These are phyloP conservation scores for Agriopis marginaria DNA, from an alignment of 2,888 invertebrate genomes.

Conservation along the genomic window DNA sequence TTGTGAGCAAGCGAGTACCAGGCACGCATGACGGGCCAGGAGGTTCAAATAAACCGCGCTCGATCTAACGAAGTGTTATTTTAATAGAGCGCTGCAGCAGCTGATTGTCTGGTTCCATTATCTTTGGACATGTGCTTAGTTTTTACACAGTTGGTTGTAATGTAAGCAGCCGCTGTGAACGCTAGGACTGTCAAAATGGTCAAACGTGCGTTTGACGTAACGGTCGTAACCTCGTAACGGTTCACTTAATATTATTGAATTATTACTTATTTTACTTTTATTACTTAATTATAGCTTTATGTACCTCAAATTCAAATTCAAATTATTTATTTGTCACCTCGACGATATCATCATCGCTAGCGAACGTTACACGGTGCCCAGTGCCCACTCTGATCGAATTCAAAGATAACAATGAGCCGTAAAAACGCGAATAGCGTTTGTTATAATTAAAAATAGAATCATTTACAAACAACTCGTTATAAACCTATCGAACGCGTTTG, in stretches of 20 bases:
- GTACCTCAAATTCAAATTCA: too few species aligned
- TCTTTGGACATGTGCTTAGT: not conserved
- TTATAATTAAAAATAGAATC: slow-evolving; percentile 48
- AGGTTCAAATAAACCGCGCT: slow-evolving; percentile 77
- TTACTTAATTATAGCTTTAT: not conserved
- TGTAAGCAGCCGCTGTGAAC: slow-evolving; percentile 5
- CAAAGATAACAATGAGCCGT: slow-evolving; percentile 47
- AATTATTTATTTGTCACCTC: too few species aligned
- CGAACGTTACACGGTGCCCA: slow-evolving; percentile 54
- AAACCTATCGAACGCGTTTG: slow-evolving; percentile 51
- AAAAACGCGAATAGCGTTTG: slow-evolving; percentile 48
- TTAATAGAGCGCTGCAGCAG: slow-evolving; percentile 73
- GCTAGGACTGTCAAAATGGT: slow-evolving; percentile 1
- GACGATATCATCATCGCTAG: slow-evolving; percentile 59
- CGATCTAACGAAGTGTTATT: slow-evolving; percentile 81
- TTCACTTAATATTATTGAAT: slow-evolving; percentile 60
- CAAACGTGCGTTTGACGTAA: slow-evolving; percentile 50
- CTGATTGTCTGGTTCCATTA: slow-evolving; percentile 19
- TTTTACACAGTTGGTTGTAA: slow-evolving; percentile 36
- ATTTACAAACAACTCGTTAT: slow-evolving; percentile 59
- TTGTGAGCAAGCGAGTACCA: slow-evolving; percentile 61
- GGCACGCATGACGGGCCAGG: slow-evolving; percentile 70
- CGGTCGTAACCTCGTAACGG: slow-evolving; percentile 66
- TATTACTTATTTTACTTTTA: slow-evolving; percentile 37
- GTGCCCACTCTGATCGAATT: slow-evolving; percentile 47